Evolutionary conservation across 2,888 invertebrate genomes (phyloP), one percentile per base, ranked within the genome.

Genomic region (Hyles lineata): DNA sequence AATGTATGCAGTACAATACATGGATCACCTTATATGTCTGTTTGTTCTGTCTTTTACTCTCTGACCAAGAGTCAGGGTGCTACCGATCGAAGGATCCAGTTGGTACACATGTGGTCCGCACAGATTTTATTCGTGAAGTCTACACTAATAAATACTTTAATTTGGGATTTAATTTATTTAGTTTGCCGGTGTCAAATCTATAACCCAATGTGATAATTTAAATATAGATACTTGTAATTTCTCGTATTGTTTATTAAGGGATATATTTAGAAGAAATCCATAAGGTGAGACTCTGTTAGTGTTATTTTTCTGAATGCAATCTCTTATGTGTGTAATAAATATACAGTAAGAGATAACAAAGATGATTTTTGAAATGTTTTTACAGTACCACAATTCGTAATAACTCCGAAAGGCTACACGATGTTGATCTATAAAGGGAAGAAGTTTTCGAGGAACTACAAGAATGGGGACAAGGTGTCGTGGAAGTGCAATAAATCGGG

Each of bases 401-500:
- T 62, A 50, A 84, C 86, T 6, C 43, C 70, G 21, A 87, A 87
- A 76, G 88, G 87, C 7, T 85, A 83, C 0, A 87, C 82, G 35
- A 86, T 88, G 75, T 77, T 89, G 3, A n/a, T 84, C n/a, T 83
- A 74, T 72, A 75, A 80, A 3, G 88, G 87, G 0, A 62, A 75
- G 17, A 81, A 82, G 5, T 89, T 80, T 74, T 87, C 88, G 4
- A 87, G 77, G 74, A 89, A 89, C 74, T 89, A 90, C 62, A 87
- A 89, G 71, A 89, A 89, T 35, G 85, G 85, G 3, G 74, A 77
- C 4, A 84, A 78, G 62, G 82, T 88, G 21, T 88, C 90, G 0
- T 89, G 90, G 86, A 86, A 83, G 70, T 90, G 90, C 73, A 89
- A 86, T 76, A 89, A 83, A 76, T 0, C 74, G 0, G 84, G 86